Base-by-base conservation (phyloP, 2,113 vertebrate genomes). In the Vulpes ferrilata region DNA sequence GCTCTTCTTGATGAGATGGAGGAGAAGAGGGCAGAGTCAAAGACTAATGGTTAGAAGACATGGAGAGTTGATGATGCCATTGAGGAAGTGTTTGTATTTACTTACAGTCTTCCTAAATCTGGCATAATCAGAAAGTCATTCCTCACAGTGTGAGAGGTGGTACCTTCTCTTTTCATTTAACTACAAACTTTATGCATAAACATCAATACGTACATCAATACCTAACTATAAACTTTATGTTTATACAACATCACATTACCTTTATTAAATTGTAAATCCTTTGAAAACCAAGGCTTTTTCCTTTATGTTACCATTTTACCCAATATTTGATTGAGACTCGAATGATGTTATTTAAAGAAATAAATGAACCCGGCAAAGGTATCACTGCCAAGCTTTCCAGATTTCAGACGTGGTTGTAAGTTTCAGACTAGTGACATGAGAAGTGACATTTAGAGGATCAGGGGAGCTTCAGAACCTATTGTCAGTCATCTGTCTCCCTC, bases 251-350 rank as follows among this genome's bases (percentile, higher is more conserved):
- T 60, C 57, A 22, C 74, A 60, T 51, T 23, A 32, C 81, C 90
- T 88, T 82, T 69, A 51, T 93, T 88, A 93, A 22, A 82, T 59
- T 81, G 19, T 57, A 78, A 97, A 71, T 91, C 22, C 73, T 94
- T 62, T 65, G 64, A 91, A 85, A 78, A 64, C 20, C 0, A 38
- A 85, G 64, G 27, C n/a, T 80, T 74, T 53, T 93, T 74, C 30
- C 15, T 81, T 3, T 69, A 13, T 55, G 11, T 82, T 23, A 69
- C n/a, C n/a, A 2, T 85, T 57, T 81, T 74, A 85, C 51, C 25
- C 81, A 59, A 51, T 85, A 64, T 74, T 93, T 96, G 79, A 64
- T 51, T 79, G 43, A n/a, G 62, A 88, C 9, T 23, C 16, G 53
- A 67, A 23, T 48, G 25, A 32, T 88, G 60, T 32, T 73, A 84